Base-by-base conservation (phyloP, 2,797 vertebrate species). In the Echiichthys vipera region DNA sequence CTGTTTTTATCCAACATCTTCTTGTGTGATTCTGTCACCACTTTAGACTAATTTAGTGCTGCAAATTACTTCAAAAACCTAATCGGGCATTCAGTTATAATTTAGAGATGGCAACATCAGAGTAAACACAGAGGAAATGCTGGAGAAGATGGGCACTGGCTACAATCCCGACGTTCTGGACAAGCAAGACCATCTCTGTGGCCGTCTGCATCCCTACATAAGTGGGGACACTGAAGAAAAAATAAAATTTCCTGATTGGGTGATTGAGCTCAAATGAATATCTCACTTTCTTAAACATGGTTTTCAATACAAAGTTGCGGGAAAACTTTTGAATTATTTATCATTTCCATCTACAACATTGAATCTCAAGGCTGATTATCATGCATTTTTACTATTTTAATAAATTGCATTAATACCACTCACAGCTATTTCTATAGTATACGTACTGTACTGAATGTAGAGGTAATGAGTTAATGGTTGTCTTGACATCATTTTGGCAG, bases 11-110 rank as follows among this genome's bases (percentile, higher is more conserved):
- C 65, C 37, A 39, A 50, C 13, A 20, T 56, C 18, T 55, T 55
- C 36, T 62, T 20, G 46, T 76, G 75, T 76, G 5, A 68, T 46
- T 34, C 17, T 34, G 9, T 34, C 9, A 47, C 39, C 50, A 53
- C 51, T 76, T 49, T 5, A 58, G 39, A 71, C 39, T 46, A 58
- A 76, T 67, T 42, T 42, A 34, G 32, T 42, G 53, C 22, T 55
- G 51, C 39, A 55, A 43, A 39, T 72, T 46, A 75, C 20, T 51
- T 27, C 36, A 24, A 12, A 45, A 67, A 58, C n/a, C 25, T 5
- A 39, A 24, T 54, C 40, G 49, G 55, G 49, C 55, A 61, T 27
- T 47, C 36, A 51, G n/a, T 32, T 46, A 54, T 59, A 22, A 72
- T 68, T 49, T 20, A 43, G 29, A 55, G 34, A 24, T 56, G 45